Percentiles rank a stretch among this genome's conserved stretches.
These are phyloP conservation scores for Petrosia ficiformis DNA, from an alignment of 37 sponge, comb jelly and placozoan species.

Conservation along the genomic window DNA sequence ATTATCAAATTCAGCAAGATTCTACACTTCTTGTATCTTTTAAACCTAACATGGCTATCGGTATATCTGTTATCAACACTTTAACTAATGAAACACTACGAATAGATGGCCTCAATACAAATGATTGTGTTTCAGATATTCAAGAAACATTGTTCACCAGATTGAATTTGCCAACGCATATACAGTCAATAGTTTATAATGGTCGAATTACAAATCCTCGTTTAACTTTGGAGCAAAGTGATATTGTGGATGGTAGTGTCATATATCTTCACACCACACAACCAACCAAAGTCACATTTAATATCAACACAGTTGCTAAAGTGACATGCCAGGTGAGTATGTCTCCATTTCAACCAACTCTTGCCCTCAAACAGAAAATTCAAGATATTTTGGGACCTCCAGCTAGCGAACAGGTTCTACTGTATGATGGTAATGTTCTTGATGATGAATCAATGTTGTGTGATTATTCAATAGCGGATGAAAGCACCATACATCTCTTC, in stretches of 20 bases:
- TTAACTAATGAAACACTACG: not conserved
- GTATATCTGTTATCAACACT: not conserved
- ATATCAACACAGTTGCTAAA: not conserved
- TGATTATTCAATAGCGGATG: not conserved
- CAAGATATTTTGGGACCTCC: not conserved
- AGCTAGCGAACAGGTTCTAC: not conserved
- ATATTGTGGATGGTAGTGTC: not conserved
- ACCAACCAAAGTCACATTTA: not conserved
- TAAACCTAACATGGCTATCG: not conserved
- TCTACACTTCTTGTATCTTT: constrained; percentile 6
- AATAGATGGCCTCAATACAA: not conserved
- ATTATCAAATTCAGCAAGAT: constrained; percentile 1
- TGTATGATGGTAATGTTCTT: not conserved
- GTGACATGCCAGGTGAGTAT: not conserved
- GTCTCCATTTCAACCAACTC: not conserved
- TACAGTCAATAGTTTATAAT: not conserved
- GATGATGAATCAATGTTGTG: not conserved
- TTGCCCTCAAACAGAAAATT: not conserved
- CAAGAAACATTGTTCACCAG: not conserved
- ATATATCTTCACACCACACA: not conserved
- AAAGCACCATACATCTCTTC: not conserved
- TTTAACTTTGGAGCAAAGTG: not conserved
- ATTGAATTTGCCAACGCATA: not conserved
- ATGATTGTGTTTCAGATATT: not conserved
- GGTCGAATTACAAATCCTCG: not conserved